Conservation (phyloP, 2,888 invertebrate genomes). For the Hemicrepidius hirtus region DNA sequence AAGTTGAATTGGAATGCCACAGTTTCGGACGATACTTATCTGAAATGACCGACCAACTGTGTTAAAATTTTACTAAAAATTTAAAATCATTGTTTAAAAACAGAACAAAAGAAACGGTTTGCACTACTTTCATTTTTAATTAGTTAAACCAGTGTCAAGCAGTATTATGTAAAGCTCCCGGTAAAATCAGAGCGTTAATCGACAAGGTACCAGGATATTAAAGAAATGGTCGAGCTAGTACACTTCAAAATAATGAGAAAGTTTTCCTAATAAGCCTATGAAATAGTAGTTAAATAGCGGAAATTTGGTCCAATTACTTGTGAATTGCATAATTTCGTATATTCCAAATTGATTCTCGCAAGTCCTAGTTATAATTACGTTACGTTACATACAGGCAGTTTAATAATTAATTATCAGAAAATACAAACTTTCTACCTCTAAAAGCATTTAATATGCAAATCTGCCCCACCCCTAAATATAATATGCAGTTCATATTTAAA, state of each 20-base stretch:
- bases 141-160: constrained; percentile 28
- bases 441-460: too few relatives aligned
- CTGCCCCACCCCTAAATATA: too few relatives aligned
- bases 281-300: not conserved
- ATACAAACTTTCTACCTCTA: too few relatives aligned
- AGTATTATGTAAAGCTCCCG: constrained; percentile 16
- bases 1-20: constrained; percentile 22
- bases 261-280: not conserved
- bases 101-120: constrained; percentile 20
- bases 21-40: constrained; percentile 8
- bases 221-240: not conserved
- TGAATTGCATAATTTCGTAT: not conserved
- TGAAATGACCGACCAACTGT: not conserved
- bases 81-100: constrained; percentile 8
- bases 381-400: too few relatives aligned
- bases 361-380: too few relatives aligned
- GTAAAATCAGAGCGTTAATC: not conserved
- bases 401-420: too few relatives aligned
- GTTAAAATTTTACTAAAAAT: not conserved
- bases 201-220: not conserved
- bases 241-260: constrained; percentile 1
- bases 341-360: too few relatives aligned
- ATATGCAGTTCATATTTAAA: too few relatives aligned
- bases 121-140: constrained; percentile 34
- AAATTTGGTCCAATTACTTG: constrained; percentile 4